Base-by-base conservation (phyloP, 2,888 invertebrate genomes). In the Smittia sp. region DNA sequence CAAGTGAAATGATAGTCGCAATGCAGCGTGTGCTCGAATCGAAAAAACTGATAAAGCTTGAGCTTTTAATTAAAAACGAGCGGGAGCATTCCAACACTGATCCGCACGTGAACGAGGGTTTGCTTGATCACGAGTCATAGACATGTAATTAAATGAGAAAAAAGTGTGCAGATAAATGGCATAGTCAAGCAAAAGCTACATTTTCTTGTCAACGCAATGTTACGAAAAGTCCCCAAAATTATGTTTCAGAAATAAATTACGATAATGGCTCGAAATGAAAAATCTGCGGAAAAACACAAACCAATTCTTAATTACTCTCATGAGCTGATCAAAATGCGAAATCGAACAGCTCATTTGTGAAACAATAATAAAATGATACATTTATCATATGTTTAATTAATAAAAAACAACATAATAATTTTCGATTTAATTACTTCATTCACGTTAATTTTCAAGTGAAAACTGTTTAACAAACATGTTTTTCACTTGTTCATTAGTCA, bases 361-460 rank as follows among this genome's bases (percentile, higher is more conserved):
- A 46, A 15, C 2, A 46, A 3, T 63, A 2, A 63, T 25, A 63
- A 27, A 22, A 3, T 58, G 58, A 58, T 58, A 22, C 15, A 27
- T 22, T 63, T 63, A 22, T 63, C 63, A 15, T 18, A 58, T 63
- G 63, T 27, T 63, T 63, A 27, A 27, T 72, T 62, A 25, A 54
- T 58, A 27, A 54, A 38, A 58, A 72, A 72, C 32, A 72, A 72
- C 72, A 72, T 62, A 13, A 62, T 62, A 58, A 72, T 62, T 72
- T 63, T 63, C 63, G 25, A 63, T 63, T 25, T 25, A 63, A 63
- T 63, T 63, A 63, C 24, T 25, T 63, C 25, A 63, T 63, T 63
- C 27, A 20, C 6, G 9, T 32, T 58, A 22, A 58, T 58, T 58
- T 58, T 22, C 58, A 58, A 58, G 2, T 58, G 58, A 4, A 18